Evolutionary conservation across 2,113 vertebrate genomes (phyloP), one percentile per base, ranked within the genome.

Genomic region (Corythornis madagascariensis): DNA sequence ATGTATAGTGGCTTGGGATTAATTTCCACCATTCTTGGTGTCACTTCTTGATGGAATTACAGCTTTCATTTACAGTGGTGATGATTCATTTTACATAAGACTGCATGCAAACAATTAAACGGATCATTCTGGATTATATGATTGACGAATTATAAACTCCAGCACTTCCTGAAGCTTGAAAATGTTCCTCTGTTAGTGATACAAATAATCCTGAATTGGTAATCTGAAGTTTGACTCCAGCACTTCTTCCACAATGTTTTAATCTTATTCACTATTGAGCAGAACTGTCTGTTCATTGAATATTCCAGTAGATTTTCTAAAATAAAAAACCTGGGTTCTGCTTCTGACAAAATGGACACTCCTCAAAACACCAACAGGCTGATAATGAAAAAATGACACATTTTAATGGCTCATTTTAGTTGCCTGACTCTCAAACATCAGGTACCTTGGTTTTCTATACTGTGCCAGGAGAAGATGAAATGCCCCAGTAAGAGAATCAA

Each of bases 81-180:
- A 84, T 88, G 82, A 91, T 24, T 69, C 56, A 75, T 91, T 94
- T 83, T 77, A 64, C 16, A 7, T 61, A 90, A 86, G 10, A 87
- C 71, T 87, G 53, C 61, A 64, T 61, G 45, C 38, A 92, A 93
- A 92, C 87, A 91, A 91, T 85, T 88, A 89, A 90, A 88, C 16
- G 56, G 82, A 56, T 95, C 85, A 80, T 85, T 90, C 56, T 87
- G 53, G 60, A 48, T 88, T 79, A 35, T 53, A n/a, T 77, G 70
- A 92, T 28, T 45, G 73, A 87, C 75, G 28, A 86, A 74, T 14
- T 79, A 42, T 38, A 80, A 91, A 92, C 45, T 26, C 31, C 47
- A 75, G 35, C 7, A 13, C 22, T 55, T 83, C 75, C 65, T 26
- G 45, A 67, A 63, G 45, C 61, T 12, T 73, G 61, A 57, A 88